Evolutionary conservation across 2,113 vertebrate genomes (phyloP).

Genomic region (Notiomystis cincta): DNA sequence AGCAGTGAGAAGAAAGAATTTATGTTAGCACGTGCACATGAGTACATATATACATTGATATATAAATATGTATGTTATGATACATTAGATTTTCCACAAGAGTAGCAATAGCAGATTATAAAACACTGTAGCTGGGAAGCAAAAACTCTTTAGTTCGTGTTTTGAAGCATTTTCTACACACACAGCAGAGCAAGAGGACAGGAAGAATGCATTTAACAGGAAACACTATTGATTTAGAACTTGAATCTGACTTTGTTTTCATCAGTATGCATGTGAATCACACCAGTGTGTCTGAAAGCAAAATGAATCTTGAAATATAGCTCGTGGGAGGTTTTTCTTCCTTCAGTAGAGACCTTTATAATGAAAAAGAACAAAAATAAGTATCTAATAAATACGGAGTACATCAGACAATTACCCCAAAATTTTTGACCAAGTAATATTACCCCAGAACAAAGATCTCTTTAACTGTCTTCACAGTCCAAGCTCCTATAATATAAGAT

Average conservation of each 20-base stretch:
- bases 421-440: neutral
- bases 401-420: neutral
- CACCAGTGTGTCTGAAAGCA: neutral
- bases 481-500: neutral
- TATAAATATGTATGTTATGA: neutral
- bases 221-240: neutral
- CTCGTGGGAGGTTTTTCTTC: neutral
- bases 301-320: neutral
- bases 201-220: neutral
- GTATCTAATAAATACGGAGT: neutral
- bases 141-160: neutral
- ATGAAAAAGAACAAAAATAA: neutral
- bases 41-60: neutral
- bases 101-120: neutral
- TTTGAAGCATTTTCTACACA: neutral
- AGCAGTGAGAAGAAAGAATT: neutral
- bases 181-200: neutral
- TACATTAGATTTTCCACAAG: neutral
- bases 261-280: neutral
- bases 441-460: neutral
- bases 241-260: neutral
- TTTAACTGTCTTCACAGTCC: neutral
- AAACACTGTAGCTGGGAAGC: neutral
- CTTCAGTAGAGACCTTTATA: neutral
- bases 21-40: rapidly evolving